Evolutionary conservation across 2,888 invertebrate genomes (phyloP).

Genomic region (Chrysina gloriosa): DNA sequence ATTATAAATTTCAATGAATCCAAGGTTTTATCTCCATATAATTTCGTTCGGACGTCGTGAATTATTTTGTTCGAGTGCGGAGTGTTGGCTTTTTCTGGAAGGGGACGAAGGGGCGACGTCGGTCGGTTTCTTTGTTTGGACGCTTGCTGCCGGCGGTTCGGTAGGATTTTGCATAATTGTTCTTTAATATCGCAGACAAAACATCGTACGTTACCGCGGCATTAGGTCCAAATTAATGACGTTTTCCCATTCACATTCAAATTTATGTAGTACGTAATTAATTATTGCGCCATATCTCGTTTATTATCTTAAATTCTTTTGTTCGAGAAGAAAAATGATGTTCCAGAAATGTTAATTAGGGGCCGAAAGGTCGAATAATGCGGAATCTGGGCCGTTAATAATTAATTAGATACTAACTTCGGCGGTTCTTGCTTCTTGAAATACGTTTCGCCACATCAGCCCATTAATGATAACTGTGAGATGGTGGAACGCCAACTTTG

Average conservation of each 20-base stretch:
- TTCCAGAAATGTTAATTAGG: slow-evolving; percentile 1
- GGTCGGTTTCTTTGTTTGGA: slow-evolving; percentile 5
- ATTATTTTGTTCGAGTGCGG: slow-evolving; percentile 32
- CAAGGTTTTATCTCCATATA: slow-evolving; percentile 33
- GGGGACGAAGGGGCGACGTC: not conserved
- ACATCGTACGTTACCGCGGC: slow-evolving; percentile 22
- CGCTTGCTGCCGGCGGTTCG: not conserved
- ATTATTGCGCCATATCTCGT: slow-evolving; percentile 11
- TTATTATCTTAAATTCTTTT: slow-evolving; percentile 8
- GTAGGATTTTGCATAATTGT: slow-evolving; percentile 24
- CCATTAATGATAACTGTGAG: too few species aligned
- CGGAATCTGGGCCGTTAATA: slow-evolving; percentile 1
- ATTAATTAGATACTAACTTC: not conserved
- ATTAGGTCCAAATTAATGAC: slow-evolving; percentile 29
- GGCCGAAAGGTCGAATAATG: slow-evolving; percentile 10
- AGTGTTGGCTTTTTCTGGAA: slow-evolving; percentile 6
- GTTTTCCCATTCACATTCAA: slow-evolving; percentile 27
- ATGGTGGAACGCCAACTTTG: too few species aligned
- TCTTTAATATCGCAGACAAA: slow-evolving; percentile 27
- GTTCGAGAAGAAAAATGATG: slow-evolving; percentile 10
- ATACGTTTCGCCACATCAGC: too few species aligned
- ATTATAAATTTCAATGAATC: slow-evolving; percentile 40
- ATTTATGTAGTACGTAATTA: slow-evolving; percentile 26
- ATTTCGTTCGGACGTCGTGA: slow-evolving; percentile 32
- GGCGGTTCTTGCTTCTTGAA: not conserved